Percentiles rank a stretch among this genome's conserved stretches.
These are phyloP conservation scores for Andrena minutula DNA, from an alignment of 2,888 invertebrate genomes.

Conservation along the genomic window DNA sequence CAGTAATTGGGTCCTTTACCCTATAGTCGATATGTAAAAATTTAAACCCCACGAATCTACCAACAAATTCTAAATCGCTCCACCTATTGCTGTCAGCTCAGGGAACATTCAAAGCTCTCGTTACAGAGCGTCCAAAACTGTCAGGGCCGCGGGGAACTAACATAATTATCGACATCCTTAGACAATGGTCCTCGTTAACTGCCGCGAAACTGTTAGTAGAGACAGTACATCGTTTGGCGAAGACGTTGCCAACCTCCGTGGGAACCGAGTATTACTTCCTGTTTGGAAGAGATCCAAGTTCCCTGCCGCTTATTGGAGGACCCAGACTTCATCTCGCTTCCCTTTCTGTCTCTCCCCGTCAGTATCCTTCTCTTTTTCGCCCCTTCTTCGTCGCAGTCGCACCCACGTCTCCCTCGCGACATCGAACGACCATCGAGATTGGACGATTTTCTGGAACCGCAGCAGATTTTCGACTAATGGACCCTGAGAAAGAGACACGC, in stretches of 20 bases:
- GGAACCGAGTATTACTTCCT: conserved; percentile 78
- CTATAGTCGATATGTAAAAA: too few species aligned
- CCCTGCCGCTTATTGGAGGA: conserved; percentile 77
- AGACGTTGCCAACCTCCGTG: conserved; percentile 59
- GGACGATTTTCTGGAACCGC: conserved; percentile 69
- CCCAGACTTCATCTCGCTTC: conserved; percentile 52
- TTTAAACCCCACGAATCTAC: neutral
- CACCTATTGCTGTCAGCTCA: conserved; percentile 19
- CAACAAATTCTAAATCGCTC: conserved; percentile 4
- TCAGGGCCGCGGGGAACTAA: conserved; percentile 63
- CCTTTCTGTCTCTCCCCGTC: conserved; percentile 40
- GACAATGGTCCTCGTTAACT: conserved; percentile 82
- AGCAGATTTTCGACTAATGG: conserved; percentile 72
- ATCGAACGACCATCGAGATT: conserved; percentile 62
- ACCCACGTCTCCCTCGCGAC: conserved; percentile 39
- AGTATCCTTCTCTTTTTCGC: conserved; percentile 19
- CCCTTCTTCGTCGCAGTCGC: conserved; percentile 23
- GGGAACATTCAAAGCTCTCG: conserved; percentile 36
- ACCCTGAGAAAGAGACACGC: conserved; percentile 64
- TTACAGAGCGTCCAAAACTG: conserved; percentile 61
- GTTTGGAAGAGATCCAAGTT: conserved; percentile 80
- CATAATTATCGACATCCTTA: conserved; percentile 81
- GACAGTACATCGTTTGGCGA: conserved; percentile 64
- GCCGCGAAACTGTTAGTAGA: conserved; percentile 71
- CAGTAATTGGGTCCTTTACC: too few species aligned